Evolutionary conservation across 2,797 vertebrate species (phyloP).

Genomic region (Gymnocypris eckloni): DNA sequence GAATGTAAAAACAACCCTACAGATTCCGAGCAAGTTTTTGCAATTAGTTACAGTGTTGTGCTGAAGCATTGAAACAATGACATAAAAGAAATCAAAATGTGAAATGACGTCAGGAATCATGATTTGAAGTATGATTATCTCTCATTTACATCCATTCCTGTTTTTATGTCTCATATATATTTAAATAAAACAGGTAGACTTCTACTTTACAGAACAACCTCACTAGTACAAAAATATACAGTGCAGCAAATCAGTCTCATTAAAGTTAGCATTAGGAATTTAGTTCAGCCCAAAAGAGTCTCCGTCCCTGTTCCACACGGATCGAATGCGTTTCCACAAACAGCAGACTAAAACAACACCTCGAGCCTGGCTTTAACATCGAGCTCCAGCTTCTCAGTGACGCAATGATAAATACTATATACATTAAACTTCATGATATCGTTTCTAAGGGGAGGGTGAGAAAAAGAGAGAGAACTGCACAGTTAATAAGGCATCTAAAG

Average conservation of each 20-base stretch:
- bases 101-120: neutral
- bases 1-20: neutral
- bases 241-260: slow-evolving; percentile 52
- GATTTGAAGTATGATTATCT: slow-evolving; percentile 20
- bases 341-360: slow-evolving; percentile 23
- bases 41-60: neutral
- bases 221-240: slow-evolving; percentile 58
- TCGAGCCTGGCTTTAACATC: slow-evolving; percentile 50
- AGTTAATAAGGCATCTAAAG: slow-evolving; percentile 85
- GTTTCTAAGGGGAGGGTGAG: slow-evolving; percentile 65
- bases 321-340: slow-evolving; percentile 24
- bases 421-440: slow-evolving; percentile 74
- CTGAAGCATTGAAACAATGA: slow-evolving; percentile 13
- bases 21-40: neutral
- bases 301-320: slow-evolving; percentile 23
- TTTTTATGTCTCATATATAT: slow-evolving; percentile 7
- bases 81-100: slow-evolving; percentile 8
- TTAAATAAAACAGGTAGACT: slow-evolving; percentile 44
- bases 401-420: slow-evolving; percentile 79
- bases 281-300: slow-evolving; percentile 34
- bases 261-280: slow-evolving; percentile 37
- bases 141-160: neutral
- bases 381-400: slow-evolving; percentile 70
- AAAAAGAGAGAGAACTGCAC: slow-evolving; percentile 70
- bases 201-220: slow-evolving; percentile 48